Base-by-base conservation (phyloP, 1,140 invertebrate species). In the Sminthurides bifidus region DNA sequence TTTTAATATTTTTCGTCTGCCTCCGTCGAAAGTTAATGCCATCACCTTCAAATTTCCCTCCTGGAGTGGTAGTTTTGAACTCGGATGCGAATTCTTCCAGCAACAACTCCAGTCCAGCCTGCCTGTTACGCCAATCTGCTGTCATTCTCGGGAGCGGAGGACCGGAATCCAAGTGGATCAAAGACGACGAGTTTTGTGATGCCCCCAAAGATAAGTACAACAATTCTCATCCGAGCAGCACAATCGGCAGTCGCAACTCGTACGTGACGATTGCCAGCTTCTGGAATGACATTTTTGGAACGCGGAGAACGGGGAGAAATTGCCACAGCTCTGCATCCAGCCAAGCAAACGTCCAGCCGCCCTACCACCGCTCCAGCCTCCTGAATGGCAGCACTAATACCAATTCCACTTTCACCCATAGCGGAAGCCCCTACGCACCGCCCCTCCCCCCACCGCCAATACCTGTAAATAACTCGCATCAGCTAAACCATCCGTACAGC, bases 1-100 rank as follows among this genome's bases (percentile, higher is more conserved):
- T 61, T 43, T 40, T 65, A 24, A 59, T 54, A 54, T 65, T 65
- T 56, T 65, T 65, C 63, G 58, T 65, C 29, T 65, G 59, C 58
- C 59, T 65, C 5, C 57, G 57, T 54, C 62, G 62, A 43, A 64
- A 64, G 54, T 56, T 64, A 51, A 44, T 60, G n/a, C 54, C 62
- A 24, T 49, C 45, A 53, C 52, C 58, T 31, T 43, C 51, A 33
- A 52, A 52, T n/a, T 56, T 54, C 35, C 26, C 51, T 54, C 48
- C 27, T 26, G 48, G 35, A 43, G 46, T 46, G 30, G 44, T 45
- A 10, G 35, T 48, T 48, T 27, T 48, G 26, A 48, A 48, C 30
- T 48, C 31, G 41, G 58, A 60, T 43, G 55, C 61, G 27, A 55
- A 52, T 50, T 56, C 63, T 24, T 41, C 50, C 10, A 63, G 58